phyloP scores from a whole-genome alignment of 2,113 vertebrate genomes.

The Carassius auratus region DNA sequence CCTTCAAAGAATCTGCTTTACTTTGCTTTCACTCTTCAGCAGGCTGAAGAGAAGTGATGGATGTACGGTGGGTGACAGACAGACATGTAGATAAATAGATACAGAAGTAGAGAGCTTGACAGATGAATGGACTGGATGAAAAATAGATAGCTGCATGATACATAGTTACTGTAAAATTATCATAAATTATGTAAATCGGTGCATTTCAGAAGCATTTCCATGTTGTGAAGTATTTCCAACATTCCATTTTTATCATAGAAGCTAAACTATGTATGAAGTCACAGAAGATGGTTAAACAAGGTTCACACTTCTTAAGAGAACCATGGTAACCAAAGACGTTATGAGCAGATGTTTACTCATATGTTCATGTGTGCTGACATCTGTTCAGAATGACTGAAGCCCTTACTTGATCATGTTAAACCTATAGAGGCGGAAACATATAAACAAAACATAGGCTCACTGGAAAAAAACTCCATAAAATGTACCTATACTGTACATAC shows the following conservation, averaged over 20 bases:
- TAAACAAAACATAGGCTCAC: background rate
- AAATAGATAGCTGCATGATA: background rate
- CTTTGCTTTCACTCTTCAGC: slow-evolving; percentile 10
- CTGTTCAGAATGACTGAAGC: slow-evolving; percentile 14
- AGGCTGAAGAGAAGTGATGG: background rate
- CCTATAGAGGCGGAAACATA: background rate
- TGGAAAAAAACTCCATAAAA: background rate
- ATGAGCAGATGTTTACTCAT: slow-evolving; percentile 24
- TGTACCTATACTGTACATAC: too few relatives aligned
- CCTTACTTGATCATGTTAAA: background rate
- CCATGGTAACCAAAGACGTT: background rate
- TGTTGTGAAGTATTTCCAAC: background rate
- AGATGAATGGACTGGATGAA: background rate
- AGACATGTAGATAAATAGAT: slow-evolving; percentile 13
- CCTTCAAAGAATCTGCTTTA: slow-evolving; percentile 7
- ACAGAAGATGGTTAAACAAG: background rate
- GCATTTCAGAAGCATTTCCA: background rate
- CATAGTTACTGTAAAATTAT: background rate
- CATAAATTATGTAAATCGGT: background rate
- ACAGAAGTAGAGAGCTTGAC: background rate
- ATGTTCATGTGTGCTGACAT: slow-evolving; percentile 12
- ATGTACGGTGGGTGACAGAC: background rate
- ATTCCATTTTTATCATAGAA: background rate
- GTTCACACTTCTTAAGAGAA: background rate
- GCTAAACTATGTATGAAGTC: background rate